phyloP scores from a whole-genome alignment of 2,797 vertebrate genomes.

The Gadopsis marmoratus region DNA sequence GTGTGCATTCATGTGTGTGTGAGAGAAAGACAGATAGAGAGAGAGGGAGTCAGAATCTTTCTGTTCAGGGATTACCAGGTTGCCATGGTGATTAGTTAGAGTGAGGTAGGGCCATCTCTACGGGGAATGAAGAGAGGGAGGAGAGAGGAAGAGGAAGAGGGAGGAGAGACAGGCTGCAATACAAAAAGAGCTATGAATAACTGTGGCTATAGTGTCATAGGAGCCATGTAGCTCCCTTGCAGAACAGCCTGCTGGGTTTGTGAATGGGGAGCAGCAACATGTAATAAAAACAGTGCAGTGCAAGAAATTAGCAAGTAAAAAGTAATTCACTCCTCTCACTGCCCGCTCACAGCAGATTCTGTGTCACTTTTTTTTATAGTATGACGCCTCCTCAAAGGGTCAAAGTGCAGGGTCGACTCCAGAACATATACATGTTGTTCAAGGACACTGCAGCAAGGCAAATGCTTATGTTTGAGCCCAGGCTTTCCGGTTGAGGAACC shows the following conservation, averaged over 20 bases:
- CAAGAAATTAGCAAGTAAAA: constrained; percentile 22
- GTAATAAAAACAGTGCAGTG: constrained; percentile 20
- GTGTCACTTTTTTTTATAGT: background rate
- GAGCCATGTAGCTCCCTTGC: constrained; percentile 47
- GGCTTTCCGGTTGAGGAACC: constrained; percentile 27
- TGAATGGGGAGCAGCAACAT: constrained; percentile 57
- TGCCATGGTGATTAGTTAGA: constrained; percentile 86
- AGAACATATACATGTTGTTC: background rate
- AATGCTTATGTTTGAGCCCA: constrained; percentile 6
- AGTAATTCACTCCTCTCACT: background rate
- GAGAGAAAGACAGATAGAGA: constrained; percentile 9
- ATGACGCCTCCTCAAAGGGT: constrained; percentile 3
- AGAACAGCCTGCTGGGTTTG: constrained; percentile 49
- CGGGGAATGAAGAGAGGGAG: constrained; percentile 67
- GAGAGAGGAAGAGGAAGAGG: constrained; percentile 52
- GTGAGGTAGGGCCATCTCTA: constrained; percentile 78
- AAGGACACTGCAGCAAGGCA: background rate
- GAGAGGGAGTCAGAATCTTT: constrained; percentile 62
- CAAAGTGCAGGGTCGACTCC: constrained; percentile 9
- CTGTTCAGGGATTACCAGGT: constrained; percentile 84
- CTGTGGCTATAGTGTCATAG: constrained; percentile 54
- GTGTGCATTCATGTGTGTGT: constrained; percentile 31
- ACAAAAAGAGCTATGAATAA: constrained; percentile 74
- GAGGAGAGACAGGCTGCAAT: constrained; percentile 66
- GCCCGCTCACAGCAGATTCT: background rate